Percentiles rank a stretch among this genome's conserved stretches.
Conservation (phyloP, 2,888 invertebrate species). For the Exocentrus adspersus region DNA sequence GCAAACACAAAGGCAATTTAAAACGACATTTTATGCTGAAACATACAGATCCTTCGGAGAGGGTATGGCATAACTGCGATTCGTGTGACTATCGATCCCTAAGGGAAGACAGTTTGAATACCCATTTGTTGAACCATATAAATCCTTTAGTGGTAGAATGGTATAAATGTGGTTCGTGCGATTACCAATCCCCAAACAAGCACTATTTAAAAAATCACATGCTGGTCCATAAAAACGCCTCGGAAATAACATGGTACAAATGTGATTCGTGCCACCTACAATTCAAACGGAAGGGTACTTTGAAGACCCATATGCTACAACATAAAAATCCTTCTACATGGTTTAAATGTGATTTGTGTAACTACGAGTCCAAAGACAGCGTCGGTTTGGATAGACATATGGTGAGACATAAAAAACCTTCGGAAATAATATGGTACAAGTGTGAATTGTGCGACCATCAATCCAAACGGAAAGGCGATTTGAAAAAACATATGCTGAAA, state of each 20-base stretch:
- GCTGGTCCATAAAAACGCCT: neutral
- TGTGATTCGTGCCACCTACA: neutral
- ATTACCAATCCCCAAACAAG: neutral
- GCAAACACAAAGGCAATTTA: neutral
- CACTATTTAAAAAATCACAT: neutral
- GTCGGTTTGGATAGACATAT: neutral
- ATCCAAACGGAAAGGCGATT: neutral
- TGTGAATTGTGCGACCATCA: neutral
- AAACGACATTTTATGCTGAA: too few species aligned
- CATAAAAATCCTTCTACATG: neutral
- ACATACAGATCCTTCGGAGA: neutral
- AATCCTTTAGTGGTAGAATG: neutral
- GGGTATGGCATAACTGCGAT: neutral
- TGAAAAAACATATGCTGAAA: neutral
- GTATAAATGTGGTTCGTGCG: neutral
- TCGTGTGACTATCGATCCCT: neutral
- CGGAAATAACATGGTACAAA: neutral
- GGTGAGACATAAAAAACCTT: neutral
- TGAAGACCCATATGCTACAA: neutral
- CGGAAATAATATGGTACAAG: neutral
- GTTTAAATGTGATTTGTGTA: neutral
- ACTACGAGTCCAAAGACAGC: neutral
- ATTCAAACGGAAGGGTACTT: neutral
- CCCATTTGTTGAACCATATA: neutral
- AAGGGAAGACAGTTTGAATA: neutral